phyloP scores from a whole-genome alignment of 2,888 invertebrate species.

The Ernsta delagoae region DNA sequence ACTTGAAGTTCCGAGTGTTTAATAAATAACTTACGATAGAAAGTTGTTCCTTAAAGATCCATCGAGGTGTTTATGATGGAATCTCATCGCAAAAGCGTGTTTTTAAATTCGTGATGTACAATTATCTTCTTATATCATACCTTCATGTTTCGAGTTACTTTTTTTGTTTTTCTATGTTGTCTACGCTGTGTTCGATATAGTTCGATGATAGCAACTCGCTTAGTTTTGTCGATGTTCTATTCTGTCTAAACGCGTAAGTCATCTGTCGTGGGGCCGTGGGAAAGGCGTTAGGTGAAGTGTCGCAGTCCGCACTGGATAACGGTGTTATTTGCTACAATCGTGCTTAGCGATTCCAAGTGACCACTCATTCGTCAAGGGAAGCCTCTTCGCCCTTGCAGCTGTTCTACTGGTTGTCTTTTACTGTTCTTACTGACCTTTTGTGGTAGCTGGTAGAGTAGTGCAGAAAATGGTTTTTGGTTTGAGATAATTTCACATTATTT shows the following conservation, averaged over 20 bases:
- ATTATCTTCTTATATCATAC: too few relatives aligned
- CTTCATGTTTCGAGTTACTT: too few relatives aligned
- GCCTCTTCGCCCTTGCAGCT: background rate
- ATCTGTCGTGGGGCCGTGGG: constrained; percentile 70
- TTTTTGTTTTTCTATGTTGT: too few relatives aligned
- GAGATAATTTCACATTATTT: too few relatives aligned
- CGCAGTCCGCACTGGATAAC: constrained; percentile 50
- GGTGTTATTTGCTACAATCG: constrained; percentile 39
- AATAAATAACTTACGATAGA: background rate
- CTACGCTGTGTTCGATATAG: too few relatives aligned
- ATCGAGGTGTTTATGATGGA: background rate
- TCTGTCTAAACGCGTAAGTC: too few relatives aligned
- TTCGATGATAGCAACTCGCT: background rate
- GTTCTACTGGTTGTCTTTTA: constrained; percentile 20
- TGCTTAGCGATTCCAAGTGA: constrained; percentile 5
- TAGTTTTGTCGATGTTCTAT: constrained; percentile 49
- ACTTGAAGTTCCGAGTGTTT: background rate
- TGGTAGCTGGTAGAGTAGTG: background rate
- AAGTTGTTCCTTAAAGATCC: background rate
- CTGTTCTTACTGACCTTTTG: background rate
- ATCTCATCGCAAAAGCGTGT: too few relatives aligned
- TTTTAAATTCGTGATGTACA: too few relatives aligned
- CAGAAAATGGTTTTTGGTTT: too few relatives aligned
- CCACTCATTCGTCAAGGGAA: constrained; percentile 14
- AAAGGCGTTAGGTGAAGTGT: constrained; percentile 50